Conservation (phyloP, 2,797 vertebrate genomes). For the Sylvilagus floridanus region DNA sequence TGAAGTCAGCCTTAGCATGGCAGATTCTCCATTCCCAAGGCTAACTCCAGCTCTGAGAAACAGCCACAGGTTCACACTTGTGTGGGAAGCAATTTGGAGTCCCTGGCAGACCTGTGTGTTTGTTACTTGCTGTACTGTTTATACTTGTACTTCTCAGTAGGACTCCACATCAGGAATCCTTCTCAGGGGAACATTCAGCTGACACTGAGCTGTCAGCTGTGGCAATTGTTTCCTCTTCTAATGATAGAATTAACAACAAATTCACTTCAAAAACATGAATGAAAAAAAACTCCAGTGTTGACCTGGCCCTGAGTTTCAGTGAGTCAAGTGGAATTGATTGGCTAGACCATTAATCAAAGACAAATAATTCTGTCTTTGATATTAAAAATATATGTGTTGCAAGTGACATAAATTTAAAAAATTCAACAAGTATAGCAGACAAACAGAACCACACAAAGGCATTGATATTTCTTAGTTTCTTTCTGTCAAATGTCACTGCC, state of each 20-base stretch:
- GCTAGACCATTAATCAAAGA: neutral
- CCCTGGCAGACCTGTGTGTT: neutral
- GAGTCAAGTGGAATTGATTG: neutral
- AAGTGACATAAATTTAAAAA: neutral
- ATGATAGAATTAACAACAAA: neutral
- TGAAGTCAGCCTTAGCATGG: neutral
- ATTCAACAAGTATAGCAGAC: neutral
- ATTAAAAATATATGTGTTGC: neutral
- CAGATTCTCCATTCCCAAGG: neutral
- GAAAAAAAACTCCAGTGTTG: neutral
- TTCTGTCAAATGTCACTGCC: neutral
- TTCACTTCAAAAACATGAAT: neutral
- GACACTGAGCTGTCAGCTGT: neutral
- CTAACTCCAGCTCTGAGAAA: neutral
- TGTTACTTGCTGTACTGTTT: neutral
- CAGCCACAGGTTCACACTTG: fast-evolving
- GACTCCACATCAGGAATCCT: neutral
- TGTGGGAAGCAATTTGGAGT: neutral
- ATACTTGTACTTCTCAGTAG: neutral
- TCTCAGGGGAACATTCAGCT: neutral
- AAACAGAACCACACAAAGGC: neutral
- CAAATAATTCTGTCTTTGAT: slow-evolving; percentile 1
- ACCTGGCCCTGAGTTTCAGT: neutral
- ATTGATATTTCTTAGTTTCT: neutral
- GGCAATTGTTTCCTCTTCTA: neutral